These are phyloP conservation scores for Psittacula derbiana DNA, from an alignment of 2,797 vertebrate species.

Conservation along the genomic window DNA sequence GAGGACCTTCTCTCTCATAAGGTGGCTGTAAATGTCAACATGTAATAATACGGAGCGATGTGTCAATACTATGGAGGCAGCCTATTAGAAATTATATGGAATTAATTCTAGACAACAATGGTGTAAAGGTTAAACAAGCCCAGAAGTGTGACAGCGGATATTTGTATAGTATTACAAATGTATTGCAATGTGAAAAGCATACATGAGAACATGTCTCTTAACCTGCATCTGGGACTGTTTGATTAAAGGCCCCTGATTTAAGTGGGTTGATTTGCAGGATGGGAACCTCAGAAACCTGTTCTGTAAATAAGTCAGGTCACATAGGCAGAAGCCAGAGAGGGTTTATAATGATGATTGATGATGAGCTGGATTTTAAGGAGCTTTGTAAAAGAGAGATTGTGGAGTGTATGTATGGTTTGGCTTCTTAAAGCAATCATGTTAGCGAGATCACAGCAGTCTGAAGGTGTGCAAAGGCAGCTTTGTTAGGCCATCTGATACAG, in stretches of 20 bases:
- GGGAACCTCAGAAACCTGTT: not conserved
- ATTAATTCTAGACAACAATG: not conserved
- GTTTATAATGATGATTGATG: not conserved
- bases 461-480: not conserved
- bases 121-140: not conserved
- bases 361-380: not conserved
- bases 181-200: not conserved
- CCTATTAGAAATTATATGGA: not conserved
- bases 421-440: not conserved
- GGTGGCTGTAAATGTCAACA: not conserved
- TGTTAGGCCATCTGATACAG: not conserved
- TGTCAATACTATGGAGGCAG: not conserved
- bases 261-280: not conserved
- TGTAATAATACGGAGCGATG: not conserved
- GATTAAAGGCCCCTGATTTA: not conserved
- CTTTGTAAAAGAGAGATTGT: not conserved
- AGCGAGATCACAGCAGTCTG: fast-evolving
- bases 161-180: not conserved
- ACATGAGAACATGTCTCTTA: not conserved
- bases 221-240: fast-evolving
- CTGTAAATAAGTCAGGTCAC: not conserved
- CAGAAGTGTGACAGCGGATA: not conserved
- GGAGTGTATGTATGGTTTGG: not conserved
- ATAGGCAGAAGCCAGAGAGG: not conserved
- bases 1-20: not conserved